These are phyloP conservation scores for Priocnemis perturbator DNA, from an alignment of 2,888 invertebrate species.

Conservation along the genomic window DNA sequence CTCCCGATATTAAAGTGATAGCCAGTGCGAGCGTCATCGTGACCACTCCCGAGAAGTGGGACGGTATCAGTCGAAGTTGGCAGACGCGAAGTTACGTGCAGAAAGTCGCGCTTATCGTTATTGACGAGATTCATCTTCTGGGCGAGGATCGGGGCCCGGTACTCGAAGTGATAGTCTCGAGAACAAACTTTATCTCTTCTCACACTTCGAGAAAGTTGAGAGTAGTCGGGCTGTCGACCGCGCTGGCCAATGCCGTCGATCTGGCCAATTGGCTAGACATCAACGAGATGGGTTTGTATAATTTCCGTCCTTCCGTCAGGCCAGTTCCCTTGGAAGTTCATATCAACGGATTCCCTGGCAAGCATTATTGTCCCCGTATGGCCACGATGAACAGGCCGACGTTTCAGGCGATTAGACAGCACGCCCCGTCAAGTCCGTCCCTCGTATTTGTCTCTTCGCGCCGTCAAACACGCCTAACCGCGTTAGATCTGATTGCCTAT, in stretches of 20 bases:
- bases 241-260: conserved; percentile 97
- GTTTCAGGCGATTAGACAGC: conserved; percentile 94
- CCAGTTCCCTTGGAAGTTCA: conserved; percentile 97
- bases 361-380: conserved; percentile 99
- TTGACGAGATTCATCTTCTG: conserved; percentile 98
- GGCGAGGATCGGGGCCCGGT: conserved; percentile 94
- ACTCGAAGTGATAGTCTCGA: conserved; percentile 97
- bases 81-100: conserved; percentile 96
- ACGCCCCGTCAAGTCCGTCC: conserved; percentile 93
- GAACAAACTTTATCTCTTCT: conserved; percentile 96
- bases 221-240: conserved; percentile 97
- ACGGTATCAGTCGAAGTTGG: conserved; percentile 99
- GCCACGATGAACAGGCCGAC: conserved; percentile 99
- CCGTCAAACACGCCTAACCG: conserved; percentile 96
- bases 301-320: conserved; percentile 97
- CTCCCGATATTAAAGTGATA: conserved; percentile 91
- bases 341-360: conserved; percentile 96
- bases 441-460: conserved; percentile 97
- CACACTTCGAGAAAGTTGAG: conserved; percentile 89
- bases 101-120: conserved; percentile 93
- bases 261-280: conserved; percentile 98
- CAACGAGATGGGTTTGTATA: conserved; percentile 90
- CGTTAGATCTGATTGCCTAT: conserved; percentile 94
- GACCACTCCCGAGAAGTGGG: conserved; percentile 99
- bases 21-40: conserved; percentile 93